Percentiles rank a stretch among this genome's conserved stretches.
These are phyloP conservation scores for Engraulis encrasicolus DNA, from an alignment of 2,113 vertebrate species.

Conservation along the genomic window DNA sequence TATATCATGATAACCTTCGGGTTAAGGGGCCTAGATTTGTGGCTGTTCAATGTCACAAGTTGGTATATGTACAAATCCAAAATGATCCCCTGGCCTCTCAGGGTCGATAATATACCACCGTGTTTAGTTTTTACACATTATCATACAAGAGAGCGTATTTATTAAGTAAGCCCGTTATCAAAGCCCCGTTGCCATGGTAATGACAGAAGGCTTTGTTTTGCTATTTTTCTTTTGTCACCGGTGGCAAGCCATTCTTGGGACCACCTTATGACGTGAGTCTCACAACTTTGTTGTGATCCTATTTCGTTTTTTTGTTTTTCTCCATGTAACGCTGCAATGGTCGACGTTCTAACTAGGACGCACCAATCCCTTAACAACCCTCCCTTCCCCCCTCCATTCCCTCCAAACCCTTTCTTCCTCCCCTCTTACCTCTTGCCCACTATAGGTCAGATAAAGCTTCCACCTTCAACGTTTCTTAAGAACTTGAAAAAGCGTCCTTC, in stretches of 20 bases:
- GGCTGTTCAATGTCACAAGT: not conserved
- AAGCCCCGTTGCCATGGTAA: not conserved
- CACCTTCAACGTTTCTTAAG: slow-evolving; percentile 82
- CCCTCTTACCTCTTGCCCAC: slow-evolving; percentile 33
- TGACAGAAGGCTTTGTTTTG: not conserved
- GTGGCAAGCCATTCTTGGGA: slow-evolving; percentile 16
- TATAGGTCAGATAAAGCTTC: slow-evolving; percentile 83
- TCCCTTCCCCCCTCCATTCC: slow-evolving; percentile 56
- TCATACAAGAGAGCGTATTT: not conserved
- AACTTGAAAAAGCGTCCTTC: slow-evolving; percentile 79
- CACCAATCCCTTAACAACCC: slow-evolving; percentile 24
- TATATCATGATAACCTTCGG: not conserved
- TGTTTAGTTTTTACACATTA: not conserved
- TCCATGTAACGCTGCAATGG: slow-evolving; percentile 49
- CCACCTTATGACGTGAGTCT: slow-evolving; percentile 61
- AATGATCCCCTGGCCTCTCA: slow-evolving; percentile 1
- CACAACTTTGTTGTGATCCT: slow-evolving; percentile 52
- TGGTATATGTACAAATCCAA: slow-evolving; percentile 7
- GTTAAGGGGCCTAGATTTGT: not conserved
- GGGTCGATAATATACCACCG: not conserved
- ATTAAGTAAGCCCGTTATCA: not conserved
- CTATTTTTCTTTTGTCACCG: not conserved
- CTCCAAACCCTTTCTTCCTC: too few relatives aligned
- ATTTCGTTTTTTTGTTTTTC: slow-evolving; percentile 39
- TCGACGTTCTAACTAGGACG: slow-evolving; percentile 44